Base-by-base conservation (phyloP, 1,140 invertebrate genomes). In the Pteromalus puparum region DNA sequence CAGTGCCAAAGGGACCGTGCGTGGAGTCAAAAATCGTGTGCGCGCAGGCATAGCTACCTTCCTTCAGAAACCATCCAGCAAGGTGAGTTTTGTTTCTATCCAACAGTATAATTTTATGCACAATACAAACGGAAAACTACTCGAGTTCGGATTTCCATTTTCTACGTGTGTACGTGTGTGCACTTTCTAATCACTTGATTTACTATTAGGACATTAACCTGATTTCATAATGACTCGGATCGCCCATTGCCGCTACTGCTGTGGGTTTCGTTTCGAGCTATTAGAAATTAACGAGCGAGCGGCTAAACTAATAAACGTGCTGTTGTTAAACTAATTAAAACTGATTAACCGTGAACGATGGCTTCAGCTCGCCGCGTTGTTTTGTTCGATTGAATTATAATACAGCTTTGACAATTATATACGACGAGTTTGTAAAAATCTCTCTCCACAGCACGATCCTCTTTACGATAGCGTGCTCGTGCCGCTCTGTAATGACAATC, bases 41-140 rank as follows among this genome's bases (percentile, higher is more conserved):
- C 93, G 97, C 87, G 97, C 97, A 77, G 98, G 98, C 85, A 99
- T 99, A 88, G 97, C 97, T 21, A 98, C 98, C 7, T 99, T 99
- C 92, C 94, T 98, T 21, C 96, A 97, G 89, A 96, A 97, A 87
- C 96, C 95, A 67, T 95, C 94, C 67, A 95, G 94, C 77, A 97
- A 96, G 95, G 96, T 92, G 2, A 93, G 93, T 92, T 0, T 68
- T 7, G 3, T 0, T 1, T 3, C 1, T 9, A 34, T 34, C 30
- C 3, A 34, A 34, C 30, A 34, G 4, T 34, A 34, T 34, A 34
- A n/a, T n/a, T n/a, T n/a, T n/a, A n/a, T 5, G 3, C 30, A 34
- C 30, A 34, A 34, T n/a, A 5, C 30, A 67, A 2, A n/a, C 9
- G n/a, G 67, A 68, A 68, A 68, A 68, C 4, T 68, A 12, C 13